Percentiles rank a stretch among this genome's conserved stretches.
phyloP scores from a whole-genome alignment of 35 echinoderm and acorn worm species.

The Hemicentrotus pulcherrimus region DNA sequence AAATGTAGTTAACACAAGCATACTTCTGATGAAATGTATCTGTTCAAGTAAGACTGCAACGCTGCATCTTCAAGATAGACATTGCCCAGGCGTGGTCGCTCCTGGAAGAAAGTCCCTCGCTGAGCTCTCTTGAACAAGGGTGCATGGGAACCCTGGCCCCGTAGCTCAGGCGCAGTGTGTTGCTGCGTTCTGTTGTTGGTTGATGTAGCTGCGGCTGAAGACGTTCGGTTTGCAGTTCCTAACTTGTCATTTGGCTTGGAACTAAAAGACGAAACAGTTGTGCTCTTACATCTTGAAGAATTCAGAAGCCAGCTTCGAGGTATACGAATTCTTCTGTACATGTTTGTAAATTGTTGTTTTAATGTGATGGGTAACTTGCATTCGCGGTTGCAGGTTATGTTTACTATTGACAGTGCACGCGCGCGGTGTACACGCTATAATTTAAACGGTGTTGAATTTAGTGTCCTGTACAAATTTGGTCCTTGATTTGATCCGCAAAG shows the following conservation, averaged over 20 bases:
- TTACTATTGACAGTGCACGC: too few species aligned
- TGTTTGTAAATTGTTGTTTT: neutral
- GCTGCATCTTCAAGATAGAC: conserved; percentile 56
- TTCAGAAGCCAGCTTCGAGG: neutral
- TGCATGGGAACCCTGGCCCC: neutral
- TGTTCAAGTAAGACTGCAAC: conserved; percentile 17
- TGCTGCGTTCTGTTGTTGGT: neutral
- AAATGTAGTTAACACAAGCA: neutral
- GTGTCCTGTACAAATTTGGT: too few species aligned
- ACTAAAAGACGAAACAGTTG: neutral
- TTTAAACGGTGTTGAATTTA: too few species aligned
- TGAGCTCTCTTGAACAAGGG: conserved; percentile 50
- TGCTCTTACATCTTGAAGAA: neutral
- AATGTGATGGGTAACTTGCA: too few species aligned
- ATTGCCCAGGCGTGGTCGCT: conserved; percentile 47
- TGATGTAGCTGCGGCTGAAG: neutral
- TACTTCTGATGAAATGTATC: neutral
- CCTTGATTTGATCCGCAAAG: too few species aligned
- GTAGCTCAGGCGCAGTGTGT: neutral
- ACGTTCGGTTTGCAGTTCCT: neutral
- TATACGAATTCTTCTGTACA: neutral
- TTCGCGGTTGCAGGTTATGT: too few species aligned
- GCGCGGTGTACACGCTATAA: too few species aligned
- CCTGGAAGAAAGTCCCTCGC: conserved; percentile 62
- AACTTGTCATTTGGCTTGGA: neutral